Evolutionary conservation across 2,888 invertebrate genomes (phyloP).

Genomic region (Theodoxus fluviatilis): DNA sequence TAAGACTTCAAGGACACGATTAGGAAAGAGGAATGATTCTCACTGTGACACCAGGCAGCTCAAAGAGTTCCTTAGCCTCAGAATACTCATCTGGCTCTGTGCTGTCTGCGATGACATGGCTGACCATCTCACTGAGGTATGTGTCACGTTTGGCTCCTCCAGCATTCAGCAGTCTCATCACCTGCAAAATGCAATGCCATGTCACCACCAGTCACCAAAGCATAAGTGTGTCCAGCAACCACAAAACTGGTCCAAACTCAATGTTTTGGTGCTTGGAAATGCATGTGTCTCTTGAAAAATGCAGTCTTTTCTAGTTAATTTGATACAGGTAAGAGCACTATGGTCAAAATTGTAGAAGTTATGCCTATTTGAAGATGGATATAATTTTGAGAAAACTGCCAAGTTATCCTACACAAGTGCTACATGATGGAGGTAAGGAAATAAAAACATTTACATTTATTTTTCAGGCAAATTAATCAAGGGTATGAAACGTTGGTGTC

Average conservation of each 20-base stretch:
- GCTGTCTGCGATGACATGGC: slow-evolving; percentile 89
- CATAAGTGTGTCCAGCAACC: not conserved
- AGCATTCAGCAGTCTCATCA: slow-evolving; percentile 73
- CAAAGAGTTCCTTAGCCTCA: slow-evolving; percentile 91
- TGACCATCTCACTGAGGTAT: slow-evolving; percentile 90
- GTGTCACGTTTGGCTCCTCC: slow-evolving; percentile 88
- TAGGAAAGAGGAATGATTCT: slow-evolving; percentile 37
- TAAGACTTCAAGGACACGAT: not conserved
- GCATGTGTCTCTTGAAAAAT: not conserved
- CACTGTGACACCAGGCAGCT: slow-evolving; percentile 84
- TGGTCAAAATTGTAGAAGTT: too few relatives aligned
- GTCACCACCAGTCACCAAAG: not conserved
- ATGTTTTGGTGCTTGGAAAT: not conserved
- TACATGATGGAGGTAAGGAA: too few relatives aligned
- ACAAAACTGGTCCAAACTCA: too few relatives aligned
- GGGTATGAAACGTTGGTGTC: too few relatives aligned
- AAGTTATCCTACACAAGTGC: too few relatives aligned
- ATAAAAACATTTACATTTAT: too few relatives aligned
- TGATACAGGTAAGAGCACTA: too few relatives aligned
- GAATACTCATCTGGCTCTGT: slow-evolving; percentile 75
- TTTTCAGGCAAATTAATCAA: too few relatives aligned
- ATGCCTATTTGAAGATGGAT: too few relatives aligned
- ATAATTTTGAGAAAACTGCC: too few relatives aligned
- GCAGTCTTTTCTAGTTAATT: too few relatives aligned
- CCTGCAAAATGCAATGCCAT: slow-evolving; percentile 38